A percentile compares a stretch with the other conserved stretches of the same genome.
These are phyloP conservation scores for Tenthredo distinguenda DNA, from an alignment of 2,888 invertebrate genomes.

Conservation along the genomic window DNA sequence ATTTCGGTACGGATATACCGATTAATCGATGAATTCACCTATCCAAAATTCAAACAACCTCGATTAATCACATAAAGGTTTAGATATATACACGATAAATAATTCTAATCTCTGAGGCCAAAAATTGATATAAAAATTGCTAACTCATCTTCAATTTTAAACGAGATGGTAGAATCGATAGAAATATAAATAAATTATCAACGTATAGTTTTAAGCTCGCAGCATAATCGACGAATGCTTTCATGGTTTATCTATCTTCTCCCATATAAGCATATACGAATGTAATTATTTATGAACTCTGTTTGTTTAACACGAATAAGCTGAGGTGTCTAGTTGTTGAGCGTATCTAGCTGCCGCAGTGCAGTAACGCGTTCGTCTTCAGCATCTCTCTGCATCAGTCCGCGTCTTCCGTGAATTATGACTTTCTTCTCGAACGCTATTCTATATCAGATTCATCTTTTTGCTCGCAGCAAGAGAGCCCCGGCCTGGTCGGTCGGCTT, in stretches of 20 bases:
- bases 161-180: slow-evolving; percentile 24
- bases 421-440: slow-evolving; percentile 45
- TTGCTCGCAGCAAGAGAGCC: slow-evolving; percentile 33
- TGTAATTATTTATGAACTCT: slow-evolving; percentile 40
- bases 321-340: slow-evolving; percentile 22
- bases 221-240: neutral
- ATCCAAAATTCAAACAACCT: too few species aligned
- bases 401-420: slow-evolving; percentile 44
- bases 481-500: slow-evolving; percentile 54
- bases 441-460: slow-evolving; percentile 49
- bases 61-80: too few species aligned
- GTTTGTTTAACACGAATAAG: slow-evolving; percentile 19
- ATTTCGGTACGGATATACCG: neutral
- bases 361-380: slow-evolving; percentile 5
- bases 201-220: too few species aligned
- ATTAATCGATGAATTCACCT: too few species aligned
- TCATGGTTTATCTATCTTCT: neutral
- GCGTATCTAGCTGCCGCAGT: neutral
- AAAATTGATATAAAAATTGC: neutral
- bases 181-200: neutral
- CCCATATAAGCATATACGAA: neutral
- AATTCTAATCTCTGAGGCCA: neutral
- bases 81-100: neutral
- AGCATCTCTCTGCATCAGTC: neutral
- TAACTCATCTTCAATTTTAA: neutral